These are phyloP conservation scores for Bostrychus sinensis DNA, from an alignment of 2,113 vertebrate genomes.

Conservation along the genomic window DNA sequence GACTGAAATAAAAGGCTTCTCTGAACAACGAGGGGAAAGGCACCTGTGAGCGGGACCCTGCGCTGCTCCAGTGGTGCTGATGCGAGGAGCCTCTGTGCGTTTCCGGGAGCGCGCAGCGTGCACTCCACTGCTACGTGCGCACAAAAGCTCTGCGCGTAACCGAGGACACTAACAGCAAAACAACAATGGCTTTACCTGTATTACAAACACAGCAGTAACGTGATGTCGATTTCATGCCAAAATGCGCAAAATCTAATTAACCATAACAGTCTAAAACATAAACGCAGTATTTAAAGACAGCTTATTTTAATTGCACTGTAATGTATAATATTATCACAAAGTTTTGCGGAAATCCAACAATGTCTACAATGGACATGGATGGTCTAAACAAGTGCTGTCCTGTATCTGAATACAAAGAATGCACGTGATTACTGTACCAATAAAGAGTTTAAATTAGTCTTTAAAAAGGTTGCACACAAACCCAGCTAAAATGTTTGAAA, in stretches of 20 bases:
- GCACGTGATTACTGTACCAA: too few relatives aligned
- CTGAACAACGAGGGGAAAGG: conserved; percentile 3
- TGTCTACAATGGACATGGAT: background rate
- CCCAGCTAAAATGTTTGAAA: too few relatives aligned
- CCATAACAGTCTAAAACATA: too few relatives aligned
- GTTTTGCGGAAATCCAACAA: too few relatives aligned
- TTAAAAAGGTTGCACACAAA: too few relatives aligned
- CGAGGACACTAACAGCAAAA: background rate
- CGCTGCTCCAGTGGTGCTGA: conserved; percentile 35
- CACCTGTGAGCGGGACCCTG: conserved; percentile 39
- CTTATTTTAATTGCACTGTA: too few relatives aligned
- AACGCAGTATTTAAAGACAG: too few relatives aligned
- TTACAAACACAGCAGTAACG: background rate
- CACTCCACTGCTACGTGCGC: conserved; percentile 22
- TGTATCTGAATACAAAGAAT: too few relatives aligned
- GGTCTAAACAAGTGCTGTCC: too few relatives aligned
- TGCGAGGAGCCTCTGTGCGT: conserved; percentile 15
- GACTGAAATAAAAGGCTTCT: background rate
- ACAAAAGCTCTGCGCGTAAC: conserved; percentile 24
- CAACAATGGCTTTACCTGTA: background rate
- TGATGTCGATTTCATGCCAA: background rate
- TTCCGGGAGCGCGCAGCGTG: conserved; percentile 22
- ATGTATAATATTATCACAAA: too few relatives aligned
- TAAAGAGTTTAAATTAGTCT: too few relatives aligned
- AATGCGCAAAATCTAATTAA: background rate